Evolutionary conservation across 2,888 invertebrate genomes (phyloP).

Genomic region (Amphimallon solstitiale): DNA sequence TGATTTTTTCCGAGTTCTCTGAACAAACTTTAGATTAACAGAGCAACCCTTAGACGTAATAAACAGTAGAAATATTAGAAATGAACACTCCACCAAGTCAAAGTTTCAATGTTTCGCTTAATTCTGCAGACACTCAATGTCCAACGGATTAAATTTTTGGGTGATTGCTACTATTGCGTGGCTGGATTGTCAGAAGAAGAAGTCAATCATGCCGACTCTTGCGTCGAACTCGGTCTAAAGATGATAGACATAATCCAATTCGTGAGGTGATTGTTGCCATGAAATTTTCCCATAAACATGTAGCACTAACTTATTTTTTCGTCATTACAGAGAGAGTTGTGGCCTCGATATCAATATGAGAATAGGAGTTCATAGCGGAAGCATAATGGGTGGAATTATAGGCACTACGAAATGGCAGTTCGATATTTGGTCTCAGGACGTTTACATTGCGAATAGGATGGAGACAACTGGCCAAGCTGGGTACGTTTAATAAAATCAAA

Average conservation of each 20-base stretch:
- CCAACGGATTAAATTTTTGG: slow-evolving; percentile 89
- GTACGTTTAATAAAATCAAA: too few species aligned
- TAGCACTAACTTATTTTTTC: neutral
- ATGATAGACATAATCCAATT: slow-evolving; percentile 92
- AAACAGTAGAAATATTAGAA: too few species aligned
- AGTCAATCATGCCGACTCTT: slow-evolving; percentile 86
- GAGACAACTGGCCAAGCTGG: slow-evolving; percentile 92
- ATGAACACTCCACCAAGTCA: too few species aligned
- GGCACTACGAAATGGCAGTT: slow-evolving; percentile 96
- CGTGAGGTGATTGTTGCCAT: slow-evolving; percentile 68
- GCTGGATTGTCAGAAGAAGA: slow-evolving; percentile 79
- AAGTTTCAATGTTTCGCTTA: neutral
- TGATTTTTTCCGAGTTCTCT: too few species aligned
- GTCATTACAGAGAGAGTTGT: slow-evolving; percentile 73
- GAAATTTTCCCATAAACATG: neutral
- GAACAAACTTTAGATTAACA: too few species aligned
- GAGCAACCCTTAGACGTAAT: too few species aligned
- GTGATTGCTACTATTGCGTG: slow-evolving; percentile 94
- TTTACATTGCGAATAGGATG: slow-evolving; percentile 94
- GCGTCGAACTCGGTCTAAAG: slow-evolving; percentile 88
- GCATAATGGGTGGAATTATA: slow-evolving; percentile 89
- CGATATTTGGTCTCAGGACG: slow-evolving; percentile 95
- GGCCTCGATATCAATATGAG: slow-evolving; percentile 91
- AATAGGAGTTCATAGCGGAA: slow-evolving; percentile 94
- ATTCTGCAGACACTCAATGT: slow-evolving; percentile 74